Evolutionary conservation across 2,888 invertebrate genomes (phyloP).

Genomic region (Leptinotarsa peninsularis): DNA sequence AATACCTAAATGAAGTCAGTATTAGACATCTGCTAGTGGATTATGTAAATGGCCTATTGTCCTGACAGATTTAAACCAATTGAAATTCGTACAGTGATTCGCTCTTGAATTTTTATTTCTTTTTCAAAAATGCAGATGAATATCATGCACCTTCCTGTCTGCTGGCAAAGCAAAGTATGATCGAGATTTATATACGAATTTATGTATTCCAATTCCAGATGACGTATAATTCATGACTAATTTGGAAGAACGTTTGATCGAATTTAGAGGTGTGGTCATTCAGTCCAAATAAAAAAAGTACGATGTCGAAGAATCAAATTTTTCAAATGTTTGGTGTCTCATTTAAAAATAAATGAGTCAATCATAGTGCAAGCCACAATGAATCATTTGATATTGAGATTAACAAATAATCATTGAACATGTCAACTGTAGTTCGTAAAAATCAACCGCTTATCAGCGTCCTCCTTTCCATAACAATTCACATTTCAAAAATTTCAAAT

Average conservation of each 20-base stretch:
- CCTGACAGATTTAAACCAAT: not conserved
- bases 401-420: no score
- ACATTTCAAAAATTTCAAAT: no score
- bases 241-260: not conserved
- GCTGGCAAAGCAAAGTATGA: not conserved
- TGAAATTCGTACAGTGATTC: conserved; percentile 9
- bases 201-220: not conserved
- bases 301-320: no score
- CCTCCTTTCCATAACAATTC: no score
- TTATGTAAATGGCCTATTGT: conserved; percentile 3
- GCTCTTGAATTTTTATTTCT: not conserved
- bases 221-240: not conserved
- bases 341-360: no score
- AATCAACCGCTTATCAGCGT: no score
- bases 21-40: not conserved
- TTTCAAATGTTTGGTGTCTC: no score
- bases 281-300: no score
- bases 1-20: not conserved
- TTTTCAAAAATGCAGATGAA: not conserved
- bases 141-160: not conserved
- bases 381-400: no score
- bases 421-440: no score
- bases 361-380: no score
- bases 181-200: not conserved
- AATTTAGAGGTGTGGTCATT: no score